phyloP scores from a whole-genome alignment of 2,797 vertebrate species.

The Notamacropus eugenii region DNA sequence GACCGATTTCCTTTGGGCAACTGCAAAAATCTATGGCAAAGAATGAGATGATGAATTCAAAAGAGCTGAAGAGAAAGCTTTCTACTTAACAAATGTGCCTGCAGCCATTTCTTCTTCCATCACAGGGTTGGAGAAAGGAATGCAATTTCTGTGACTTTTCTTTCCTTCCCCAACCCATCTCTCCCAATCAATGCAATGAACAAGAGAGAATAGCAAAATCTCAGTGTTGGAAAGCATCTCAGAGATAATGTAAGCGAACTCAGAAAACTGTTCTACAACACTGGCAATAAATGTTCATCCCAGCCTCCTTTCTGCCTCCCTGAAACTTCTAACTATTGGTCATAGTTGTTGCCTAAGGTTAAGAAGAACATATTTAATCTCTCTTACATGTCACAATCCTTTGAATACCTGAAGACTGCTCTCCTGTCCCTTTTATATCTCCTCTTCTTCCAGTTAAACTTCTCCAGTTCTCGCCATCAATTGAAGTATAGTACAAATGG shows the following conservation, averaged over 20 bases:
- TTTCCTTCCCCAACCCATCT: neutral
- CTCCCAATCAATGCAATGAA: neutral
- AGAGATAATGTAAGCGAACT: neutral
- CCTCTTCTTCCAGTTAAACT: neutral
- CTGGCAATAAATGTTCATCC: neutral
- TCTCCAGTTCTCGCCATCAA: neutral
- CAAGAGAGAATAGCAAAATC: neutral
- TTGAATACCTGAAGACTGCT: neutral
- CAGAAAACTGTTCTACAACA: neutral
- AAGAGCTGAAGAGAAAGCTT: neutral
- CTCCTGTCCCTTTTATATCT: neutral
- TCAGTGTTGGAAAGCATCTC: neutral
- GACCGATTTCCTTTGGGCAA: neutral
- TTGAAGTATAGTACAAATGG: neutral
- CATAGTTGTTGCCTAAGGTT: neutral
- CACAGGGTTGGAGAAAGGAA: neutral
- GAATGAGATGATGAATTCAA: neutral
- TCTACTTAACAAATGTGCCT: slow-evolving; percentile 23
- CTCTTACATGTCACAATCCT: neutral
- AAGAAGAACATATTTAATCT: neutral
- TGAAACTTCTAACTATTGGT: neutral
- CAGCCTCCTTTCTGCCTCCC: neutral
- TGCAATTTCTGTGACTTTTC: neutral
- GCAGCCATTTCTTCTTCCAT: neutral
- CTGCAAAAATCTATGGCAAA: slow-evolving; percentile 6